Evolutionary conservation across 2,888 invertebrate genomes (phyloP), one percentile per base, ranked within the genome.

Genomic region (Bombyx huttoni): DNA sequence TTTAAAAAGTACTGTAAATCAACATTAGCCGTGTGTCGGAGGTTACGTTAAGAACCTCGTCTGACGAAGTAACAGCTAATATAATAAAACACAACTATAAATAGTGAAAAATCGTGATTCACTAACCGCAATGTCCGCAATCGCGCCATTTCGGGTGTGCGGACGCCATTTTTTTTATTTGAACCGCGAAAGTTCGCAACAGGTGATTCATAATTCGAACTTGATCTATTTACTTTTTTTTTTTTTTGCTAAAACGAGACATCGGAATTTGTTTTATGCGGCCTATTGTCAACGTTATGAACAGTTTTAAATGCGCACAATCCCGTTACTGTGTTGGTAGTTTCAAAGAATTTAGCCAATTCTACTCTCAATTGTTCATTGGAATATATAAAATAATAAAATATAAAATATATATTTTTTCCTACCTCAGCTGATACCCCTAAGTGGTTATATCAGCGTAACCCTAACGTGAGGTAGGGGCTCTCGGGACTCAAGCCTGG

Each of bases 101-200:
- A 48, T 48, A 52, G 49, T 47, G 33, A 46, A 45, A n/a, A 12
- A 34, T 35, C n/a, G 50, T 47, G 50, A 52, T 49, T 50, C 50
- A 50, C 34, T n/a, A n/a, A 50, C 45, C 13, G 45, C 7, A 40
- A 40, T n/a, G 9, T 48, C 45, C 13, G 45, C 7, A 40, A 40
- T 40, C 40, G 40, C 2, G 40, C 40, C 40, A 40, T 40, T 40
- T 40, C 12, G 40, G 40, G 8, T 40, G 24, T 24, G 40, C 24
- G 9, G 48, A 40, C 33, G 52, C 48, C 52, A 52, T 52, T 50
- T 48, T 48, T 50, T 74, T 67, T 65, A 61, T 69, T 69, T 61
- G n/a, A 59, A 64, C 61, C 78, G 78, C 78, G 78, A 81, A 81
- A 79, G 78, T 78, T 59, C 78, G 76, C 9, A 40, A 78, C 78